Evolutionary conservation across 2,797 vertebrate species (phyloP), one percentile per base, ranked within the genome.

Genomic region (Cephalopachus bancanus): DNA sequence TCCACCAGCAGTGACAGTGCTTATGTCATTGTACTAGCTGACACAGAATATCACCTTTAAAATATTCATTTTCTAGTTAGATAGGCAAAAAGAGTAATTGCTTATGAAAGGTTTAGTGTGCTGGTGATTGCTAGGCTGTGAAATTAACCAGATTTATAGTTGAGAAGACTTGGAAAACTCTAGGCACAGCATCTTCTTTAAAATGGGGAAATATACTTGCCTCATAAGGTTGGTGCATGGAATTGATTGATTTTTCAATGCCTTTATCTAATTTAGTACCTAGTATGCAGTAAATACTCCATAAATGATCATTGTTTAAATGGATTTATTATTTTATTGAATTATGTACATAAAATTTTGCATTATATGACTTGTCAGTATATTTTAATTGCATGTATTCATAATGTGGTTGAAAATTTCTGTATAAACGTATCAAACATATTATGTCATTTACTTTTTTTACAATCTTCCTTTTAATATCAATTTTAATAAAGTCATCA

Each of bases 21-120:
- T 96, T 94, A 76, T 92, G 93, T 90, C 92, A 95, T 51, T 94
- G 16, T 4, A 64, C 24, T 84, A 65, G 57, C n/a, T 89, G 88
- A 91, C 51, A 76, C 28, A 88, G 3, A 93, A 67, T 74, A 79
- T 81, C 26, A 78, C 85, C 89, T 24, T 55, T 85, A 97, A 85
- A 14, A 1, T 51, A 71, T 75, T 94, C 11, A 83, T 84, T 64
- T 87, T 88, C 81, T 85, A 83, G 93, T 93, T 94, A 95, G 76
- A 26, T 78, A 78, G 49, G 55, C 15, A 92, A 67, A 90, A 85
- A 62, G 11, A 81, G 17, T 84, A 90, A 88, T 30, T 37, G 15
- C 17, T 78, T 91, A 59, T 62, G 55, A 94, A 80, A 94, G 17
- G 10, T 72, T 76, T 75, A 67, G 12, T 89, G 30, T 24, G 37